Base-by-base conservation (phyloP, 2,888 invertebrate genomes). In the Coenonympha arcania region DNA sequence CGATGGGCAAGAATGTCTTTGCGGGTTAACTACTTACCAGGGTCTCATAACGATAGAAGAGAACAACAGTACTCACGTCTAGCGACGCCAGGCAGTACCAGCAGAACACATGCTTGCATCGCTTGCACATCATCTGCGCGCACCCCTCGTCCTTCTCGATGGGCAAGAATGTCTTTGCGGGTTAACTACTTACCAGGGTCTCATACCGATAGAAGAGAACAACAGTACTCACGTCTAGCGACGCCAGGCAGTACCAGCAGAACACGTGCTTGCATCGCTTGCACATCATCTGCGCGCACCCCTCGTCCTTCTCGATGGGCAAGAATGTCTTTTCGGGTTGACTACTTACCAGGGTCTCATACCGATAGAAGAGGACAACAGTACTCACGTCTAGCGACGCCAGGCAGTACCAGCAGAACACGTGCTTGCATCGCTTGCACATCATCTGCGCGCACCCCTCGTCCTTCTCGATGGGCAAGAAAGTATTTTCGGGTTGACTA, bases 211-310 rank as follows among this genome's bases (percentile, higher is more conserved):
- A n/a, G n/a, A n/a, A n/a, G n/a, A n/a, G n/a, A n/a, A n/a, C 30
- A 13, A 30, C n/a, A 6, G 50, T 65, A 93, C 96, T 95, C 84
- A 98, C 98, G 84, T 98, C 98, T 50, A 98, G 89, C 54, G 97
- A 97, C 50, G 96, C 93, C 65, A 98, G 90, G 84, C 98, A 98
- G 83, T 97, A 98, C 98, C 98, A 98, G 84, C 98, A 98, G 88
- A 98, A 98, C 54, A 98, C 97, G 75, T 98, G 98, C 83, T 97
- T 97, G 89, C 98, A 98, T 46, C 96, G 89, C 81, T 97, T 97
- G 89, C 98, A 98, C 96, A 98, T 96, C 97, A 98, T 98, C 88
- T 98, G 98, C 53, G 98, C 98, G 86, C 98, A 98, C 48, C 98
- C 98, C 79, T 97, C 97, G 76, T 98, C 97, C 82, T 98, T 95